A percentile compares a stretch with the other conserved stretches of the same genome.
Conservation (phyloP, 2,113 vertebrate species). For the Gracilinanus agilis region DNA sequence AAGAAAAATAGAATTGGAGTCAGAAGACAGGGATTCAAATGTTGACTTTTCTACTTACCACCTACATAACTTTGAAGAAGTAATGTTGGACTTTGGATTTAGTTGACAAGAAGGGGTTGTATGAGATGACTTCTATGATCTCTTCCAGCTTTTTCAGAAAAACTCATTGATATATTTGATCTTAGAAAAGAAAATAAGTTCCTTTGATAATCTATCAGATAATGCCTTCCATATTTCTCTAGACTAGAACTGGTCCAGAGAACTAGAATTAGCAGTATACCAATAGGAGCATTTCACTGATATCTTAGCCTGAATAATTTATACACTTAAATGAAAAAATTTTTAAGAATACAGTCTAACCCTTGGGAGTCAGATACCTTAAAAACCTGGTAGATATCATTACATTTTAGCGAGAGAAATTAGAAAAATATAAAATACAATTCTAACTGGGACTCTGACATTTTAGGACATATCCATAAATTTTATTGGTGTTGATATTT, state of each 20-base stretch:
- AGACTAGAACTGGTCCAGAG: not conserved
- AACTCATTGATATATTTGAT: not conserved
- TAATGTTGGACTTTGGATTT: not conserved
- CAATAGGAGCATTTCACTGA: not conserved
- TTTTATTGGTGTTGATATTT: slow-evolving; percentile 2
- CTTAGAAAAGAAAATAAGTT: not conserved
- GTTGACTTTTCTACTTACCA: not conserved
- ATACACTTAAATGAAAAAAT: not conserved
- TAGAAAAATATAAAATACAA: not conserved
- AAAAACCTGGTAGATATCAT: not conserved
- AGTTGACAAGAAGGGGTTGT: not conserved
- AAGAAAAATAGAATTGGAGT: not conserved
- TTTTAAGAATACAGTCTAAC: not conserved
- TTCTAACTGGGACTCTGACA: not conserved
- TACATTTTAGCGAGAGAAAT: slow-evolving; percentile 25
- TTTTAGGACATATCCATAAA: not conserved
- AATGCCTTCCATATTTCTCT: not conserved
- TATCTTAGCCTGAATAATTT: not conserved
- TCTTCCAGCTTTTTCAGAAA: not conserved
- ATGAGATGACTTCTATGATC: not conserved
- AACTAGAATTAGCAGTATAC: not conserved
- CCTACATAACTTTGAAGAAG: too few species aligned
- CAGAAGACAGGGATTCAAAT: not conserved
- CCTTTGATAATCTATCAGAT: not conserved
- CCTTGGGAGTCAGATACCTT: not conserved